A percentile compares a stretch with the other conserved stretches of the same genome.
Evolutionary conservation across 2,113 vertebrate species (phyloP).

Genomic region (Bolborhynchus lineola): DNA sequence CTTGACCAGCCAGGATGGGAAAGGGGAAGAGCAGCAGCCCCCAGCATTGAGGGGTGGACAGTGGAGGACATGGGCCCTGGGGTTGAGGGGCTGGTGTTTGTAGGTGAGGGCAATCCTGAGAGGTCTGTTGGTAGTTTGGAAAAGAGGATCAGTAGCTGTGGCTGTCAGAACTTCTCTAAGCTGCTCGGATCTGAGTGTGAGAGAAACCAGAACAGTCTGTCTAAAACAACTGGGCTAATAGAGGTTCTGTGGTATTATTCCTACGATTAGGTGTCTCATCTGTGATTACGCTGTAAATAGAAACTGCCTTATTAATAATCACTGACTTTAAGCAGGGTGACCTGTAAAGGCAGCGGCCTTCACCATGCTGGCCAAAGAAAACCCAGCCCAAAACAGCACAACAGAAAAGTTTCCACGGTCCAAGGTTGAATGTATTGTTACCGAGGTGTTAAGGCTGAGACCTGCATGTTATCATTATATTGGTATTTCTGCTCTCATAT

Average conservation of each 20-base stretch:
- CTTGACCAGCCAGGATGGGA: accelerated
- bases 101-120: not conserved
- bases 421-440: not conserved
- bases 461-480: accelerated
- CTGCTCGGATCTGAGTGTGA: not conserved
- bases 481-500: not conserved
- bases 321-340: not conserved
- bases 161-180: not conserved
- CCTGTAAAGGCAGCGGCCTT: not conserved
- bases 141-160: not conserved
- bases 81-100: not conserved
- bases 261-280: conserved; percentile 30
- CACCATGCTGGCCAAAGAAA: not conserved
- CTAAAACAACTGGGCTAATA: conserved; percentile 35
- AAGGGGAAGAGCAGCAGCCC: not conserved
- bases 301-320: conserved; percentile 7
- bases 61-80: not conserved
- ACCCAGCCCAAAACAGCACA: not conserved
- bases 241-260: not conserved
- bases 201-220: not conserved
- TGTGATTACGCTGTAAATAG: conserved; percentile 44
- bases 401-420: accelerated
- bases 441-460: not conserved
- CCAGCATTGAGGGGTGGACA: no score
- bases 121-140: not conserved